phyloP scores from a whole-genome alignment of 2,797 vertebrate genomes.

The Phrynocephalus forsythii region DNA sequence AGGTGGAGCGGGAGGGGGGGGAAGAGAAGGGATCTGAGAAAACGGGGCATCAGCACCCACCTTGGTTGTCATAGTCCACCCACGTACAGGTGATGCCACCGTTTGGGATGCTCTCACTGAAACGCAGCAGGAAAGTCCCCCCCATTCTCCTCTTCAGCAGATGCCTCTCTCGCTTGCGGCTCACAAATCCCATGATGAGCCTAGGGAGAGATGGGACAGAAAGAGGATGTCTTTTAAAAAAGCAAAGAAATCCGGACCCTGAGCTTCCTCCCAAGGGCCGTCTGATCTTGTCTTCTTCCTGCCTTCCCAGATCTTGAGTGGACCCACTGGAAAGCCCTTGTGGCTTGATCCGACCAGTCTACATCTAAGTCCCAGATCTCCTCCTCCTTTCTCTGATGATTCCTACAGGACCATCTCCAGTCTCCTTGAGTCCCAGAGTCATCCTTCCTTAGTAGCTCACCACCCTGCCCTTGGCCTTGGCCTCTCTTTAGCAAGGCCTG shows the following conservation, averaged over 20 bases:
- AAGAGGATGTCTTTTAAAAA: background rate
- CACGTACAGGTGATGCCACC: conserved; percentile 95
- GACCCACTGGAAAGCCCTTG: no score
- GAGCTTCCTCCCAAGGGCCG: background rate
- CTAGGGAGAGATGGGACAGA: conserved; percentile 67
- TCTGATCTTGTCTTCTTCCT: background rate
- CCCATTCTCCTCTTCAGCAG: conserved; percentile 84
- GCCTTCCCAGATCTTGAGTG: background rate
- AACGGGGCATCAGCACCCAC: conserved; percentile 61
- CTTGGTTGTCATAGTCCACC: conserved; percentile 84
- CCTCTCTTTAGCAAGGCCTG: background rate
- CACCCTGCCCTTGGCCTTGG: background rate
- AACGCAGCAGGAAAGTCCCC: conserved; percentile 93
- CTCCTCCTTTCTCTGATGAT: background rate
- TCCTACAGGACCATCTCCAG: background rate
- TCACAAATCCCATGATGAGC: conserved; percentile 92
- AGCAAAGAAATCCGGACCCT: background rate
- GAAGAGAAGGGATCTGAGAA: no score
- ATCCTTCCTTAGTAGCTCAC: background rate
- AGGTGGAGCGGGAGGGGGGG: no score
- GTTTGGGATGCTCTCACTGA: conserved; percentile 88
- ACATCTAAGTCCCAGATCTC: background rate
- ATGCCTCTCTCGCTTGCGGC: conserved; percentile 82
- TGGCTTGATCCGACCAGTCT: no score
- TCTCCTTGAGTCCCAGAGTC: background rate